Evolutionary conservation across 2,888 invertebrate genomes (phyloP), one percentile per base, ranked within the genome.

Genomic region (Dryocosmus kuriphilus): DNA sequence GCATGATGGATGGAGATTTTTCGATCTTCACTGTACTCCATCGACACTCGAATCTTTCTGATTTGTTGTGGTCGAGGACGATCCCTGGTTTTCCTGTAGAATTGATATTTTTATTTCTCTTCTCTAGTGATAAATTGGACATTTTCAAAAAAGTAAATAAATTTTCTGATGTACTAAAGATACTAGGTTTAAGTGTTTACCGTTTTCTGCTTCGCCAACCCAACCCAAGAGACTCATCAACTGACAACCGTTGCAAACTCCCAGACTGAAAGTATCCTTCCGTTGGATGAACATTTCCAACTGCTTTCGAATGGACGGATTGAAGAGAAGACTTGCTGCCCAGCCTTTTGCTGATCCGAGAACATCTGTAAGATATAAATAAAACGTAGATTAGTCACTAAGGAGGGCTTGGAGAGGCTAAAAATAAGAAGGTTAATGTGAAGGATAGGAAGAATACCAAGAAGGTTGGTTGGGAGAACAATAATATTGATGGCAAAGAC

Each of bases 171-270:
- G 6, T 46, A 19, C 6, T 5, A 46, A 19, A 7, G 0, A 46
- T 6, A 19, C 6, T 8, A 32, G 30, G 16, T 32, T 35, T 63
- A 38, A 65, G 6, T 63, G 16, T 38, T 79, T 84, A 86, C 86
- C 85, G 38, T 85, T 67, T 5, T 78, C 46, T 41, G 86, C 86
- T 1, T 93, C 92, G 62, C 96, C 96, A 71, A 99, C 93, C 97
- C 98, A 99, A 6, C 98, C 98, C 8, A 99, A 94, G 32, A 98
- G 92, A 7, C 96, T 97, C 97, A 99, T 97, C 82, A 99, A 92
- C 90, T 99, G 99, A 89, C 99, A 99, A 0, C 99, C 99, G 91
- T 99, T 99, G 90, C 99, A 99, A n/a, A 99, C 96, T 41, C 99
- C 99, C 83, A 99, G 93, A 75, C 98, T 98, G 92, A 99, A 99